Base-by-base conservation (phyloP, 2,888 invertebrate genomes). In the Acholoe squamosa region DNA sequence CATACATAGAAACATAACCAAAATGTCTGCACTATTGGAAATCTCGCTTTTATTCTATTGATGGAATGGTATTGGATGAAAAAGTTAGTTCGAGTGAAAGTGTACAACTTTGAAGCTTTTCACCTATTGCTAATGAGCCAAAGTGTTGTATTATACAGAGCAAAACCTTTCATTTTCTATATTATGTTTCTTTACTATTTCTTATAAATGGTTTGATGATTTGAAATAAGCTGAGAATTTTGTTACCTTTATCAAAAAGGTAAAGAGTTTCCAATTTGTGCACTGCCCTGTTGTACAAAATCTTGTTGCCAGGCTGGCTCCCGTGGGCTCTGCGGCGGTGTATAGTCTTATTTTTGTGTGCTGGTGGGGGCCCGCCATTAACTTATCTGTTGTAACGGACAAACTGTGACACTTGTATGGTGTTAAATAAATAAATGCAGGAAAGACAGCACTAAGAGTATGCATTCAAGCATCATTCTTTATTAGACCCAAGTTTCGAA, bases 331-430 rank as follows among this genome's bases (percentile, higher is more conserved):
- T 12, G 22, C n/a, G 61, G 61, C 5, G 19, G 61, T 61, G 61
- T 61, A 28, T 71, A 28, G 71, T 71, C 71, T 71, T 71, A 71
- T 71, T 71, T 71, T 71, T 71, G 71, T 71, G 71, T 28, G 71
- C 71, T 71, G 71, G 71, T 71, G 71, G 71, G 71, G 71, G 71
- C 71, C 31, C 31, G 71, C 71, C 71, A 71, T 71, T 71, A 71
- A 25, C 19, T 71, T 71, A 25, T 71, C 71, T 71, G 71, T 71
- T 71, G 71, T 71, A 71, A 25, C 28, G 7, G 31, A 28, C 71
- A 28, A 28, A 71, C 31, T 71, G 71, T 71, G 28, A 28, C 28
- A 25, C 19, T 71, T 61, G 71, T 71, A 28, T 25, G 71, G 31
- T 71, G 71, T 71, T 71, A 16, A 71, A 71, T 71, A 71, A 71